Base-by-base conservation (phyloP, 2,113 vertebrate genomes). In the Ictalurus furcatus region DNA sequence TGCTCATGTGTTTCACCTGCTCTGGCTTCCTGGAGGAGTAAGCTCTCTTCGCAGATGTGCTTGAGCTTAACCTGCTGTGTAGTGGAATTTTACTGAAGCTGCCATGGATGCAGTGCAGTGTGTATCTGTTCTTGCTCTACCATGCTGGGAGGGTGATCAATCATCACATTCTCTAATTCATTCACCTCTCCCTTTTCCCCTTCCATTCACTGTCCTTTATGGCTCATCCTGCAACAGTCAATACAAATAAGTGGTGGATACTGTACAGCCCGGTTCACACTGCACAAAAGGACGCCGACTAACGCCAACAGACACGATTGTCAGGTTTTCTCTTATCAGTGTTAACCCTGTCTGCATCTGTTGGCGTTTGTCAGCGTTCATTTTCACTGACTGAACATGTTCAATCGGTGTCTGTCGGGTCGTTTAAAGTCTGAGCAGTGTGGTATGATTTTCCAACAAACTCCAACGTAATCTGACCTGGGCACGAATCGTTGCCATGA, bases 71-170 rank as follows among this genome's bases (percentile, higher is more conserved):
- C 40, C 44, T 78, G 40, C 74, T 52, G 44, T 78, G 44, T 28
- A 28, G 74, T 78, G 23, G 74, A 78, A 78, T 78, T 78, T 78
- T 78, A 78, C 44, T 52, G 44, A 78, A 52, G 73, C 73, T 44
- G 37, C 37, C 37, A 78, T 14, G 23, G 23, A 78, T 78, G 74
- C 74, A 78, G 44, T 52, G 74, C 28, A 48, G 12, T 52, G 74
- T 78, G 74, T 78, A 52, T 28, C 23, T 48, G 23, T 25, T 48
- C 5, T 52, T 78, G 74, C 74, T 78, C 23, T 52, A 78, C 44
- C 21, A 25, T 12, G 40, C 73, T 13, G 19, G 37, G 21, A 23
- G 37, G 40, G 73, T 9, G 11, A 76, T 76, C 73, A 48, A 30
- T 76, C 73, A 76, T 48, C 11, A 25, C 73, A 48, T 48, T 76